Base-by-base conservation (phyloP, 2,113 vertebrate genomes). In the Urocitellus parryii region DNA sequence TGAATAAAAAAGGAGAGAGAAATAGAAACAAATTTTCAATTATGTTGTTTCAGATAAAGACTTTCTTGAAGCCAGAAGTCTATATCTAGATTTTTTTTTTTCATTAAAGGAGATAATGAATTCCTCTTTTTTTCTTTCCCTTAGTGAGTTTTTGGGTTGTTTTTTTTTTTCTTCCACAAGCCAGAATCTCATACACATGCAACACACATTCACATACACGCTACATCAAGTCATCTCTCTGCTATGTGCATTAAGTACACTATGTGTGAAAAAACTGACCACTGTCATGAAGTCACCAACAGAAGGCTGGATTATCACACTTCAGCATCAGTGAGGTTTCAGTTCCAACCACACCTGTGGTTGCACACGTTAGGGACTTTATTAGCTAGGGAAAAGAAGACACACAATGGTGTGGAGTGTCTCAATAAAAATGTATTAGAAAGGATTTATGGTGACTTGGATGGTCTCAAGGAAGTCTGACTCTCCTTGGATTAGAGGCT, bases 71-170 rank as follows among this genome's bases (percentile, higher is more conserved):
- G n/a, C 29, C 39, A 32, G 42, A 39, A 34, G 24, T 63, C 73
- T 61, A 77, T 53, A 42, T 27, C 37, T 77, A 25, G 27, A 39
- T n/a, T 90, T 95, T 91, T 93, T 91, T 93, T 91, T 73, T 61
- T 87, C 27, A 63, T n/a, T 84, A 93, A 42, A 80, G 63, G 39
- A 95, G 37, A 32, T 56, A 72, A 87, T 17, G 0, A 72, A 74
- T 51, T 12, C 18, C 7, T 11, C 4, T 7, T 0, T 2, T 2
- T 37, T 48, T 87, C 27, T 4, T 8, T 2, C 13, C 14, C 74
- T 89, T 88, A 27, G 13, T 74, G 65, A 93, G 5, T 53, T 76
- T 95, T 90, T 8, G 4, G 51, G 24, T 67, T 87, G 17, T 1
- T 18, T 39, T 80, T 82, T 89, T 32, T 90, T 81, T 84, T 56